A percentile compares a stretch with the other conserved stretches of the same genome.
Conservation (phyloP, 2,888 invertebrate genomes). For the Glomeris marginata region DNA sequence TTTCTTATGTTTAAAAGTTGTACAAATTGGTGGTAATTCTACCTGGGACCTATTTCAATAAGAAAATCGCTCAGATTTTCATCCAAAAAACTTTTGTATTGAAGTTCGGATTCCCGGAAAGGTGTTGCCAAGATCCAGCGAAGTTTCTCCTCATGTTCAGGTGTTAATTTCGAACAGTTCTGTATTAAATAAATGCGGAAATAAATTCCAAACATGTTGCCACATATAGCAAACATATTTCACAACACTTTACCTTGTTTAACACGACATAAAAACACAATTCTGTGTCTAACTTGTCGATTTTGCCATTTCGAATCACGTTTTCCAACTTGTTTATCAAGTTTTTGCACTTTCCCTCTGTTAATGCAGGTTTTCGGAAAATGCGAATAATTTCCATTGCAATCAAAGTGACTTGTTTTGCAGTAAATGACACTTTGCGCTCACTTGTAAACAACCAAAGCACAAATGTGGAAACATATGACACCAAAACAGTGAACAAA, state of each 20-base stretch:
- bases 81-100: slow-evolving; percentile 16
- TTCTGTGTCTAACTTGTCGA: slow-evolving; percentile 42
- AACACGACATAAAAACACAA: slow-evolving; percentile 66
- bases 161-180: not conserved
- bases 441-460: no score
- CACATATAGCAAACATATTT: no score
- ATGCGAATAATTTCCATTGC: not conserved
- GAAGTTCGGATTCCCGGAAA: slow-evolving; percentile 22
- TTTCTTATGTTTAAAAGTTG: slow-evolving; percentile 8
- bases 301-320: not conserved
- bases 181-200: no score
- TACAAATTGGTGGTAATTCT: slow-evolving; percentile 17
- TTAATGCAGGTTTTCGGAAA: slow-evolving; percentile 5
- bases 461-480: no score
- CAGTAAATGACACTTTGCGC: not conserved
- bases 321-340: slow-evolving; percentile 1
- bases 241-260: slow-evolving; percentile 18
- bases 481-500: no score
- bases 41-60: slow-evolving; percentile 83
- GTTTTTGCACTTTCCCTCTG: not conserved
- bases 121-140: slow-evolving; percentile 65
- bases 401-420: not conserved
- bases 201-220: no score
- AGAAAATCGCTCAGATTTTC: slow-evolving; percentile 27
- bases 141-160: slow-evolving; percentile 15